Percentiles rank a stretch among this genome's conserved stretches.
phyloP scores from a whole-genome alignment of 2,888 invertebrate species.

The Mamestra brassicae region DNA sequence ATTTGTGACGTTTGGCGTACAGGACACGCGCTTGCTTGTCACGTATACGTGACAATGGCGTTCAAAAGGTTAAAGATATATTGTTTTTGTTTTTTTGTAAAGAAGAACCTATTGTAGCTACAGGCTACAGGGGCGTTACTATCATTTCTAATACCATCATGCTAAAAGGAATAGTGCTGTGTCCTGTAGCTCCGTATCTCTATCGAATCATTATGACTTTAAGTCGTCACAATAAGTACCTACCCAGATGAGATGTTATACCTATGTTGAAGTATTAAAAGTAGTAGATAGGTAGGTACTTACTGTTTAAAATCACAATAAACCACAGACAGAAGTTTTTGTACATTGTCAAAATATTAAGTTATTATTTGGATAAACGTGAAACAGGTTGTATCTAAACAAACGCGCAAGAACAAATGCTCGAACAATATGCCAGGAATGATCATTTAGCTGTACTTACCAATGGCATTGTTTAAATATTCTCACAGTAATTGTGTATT shows the following conservation, averaged over 20 bases:
- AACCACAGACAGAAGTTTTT: slow-evolving; percentile 30
- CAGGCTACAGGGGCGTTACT: too few species aligned
- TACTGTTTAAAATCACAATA: slow-evolving; percentile 52
- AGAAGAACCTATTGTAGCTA: too few species aligned
- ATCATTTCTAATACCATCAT: too few species aligned
- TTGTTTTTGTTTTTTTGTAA: too few species aligned
- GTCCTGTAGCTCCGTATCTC: too few species aligned
- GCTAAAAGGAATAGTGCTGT: too few species aligned
- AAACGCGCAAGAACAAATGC: slow-evolving; percentile 27
- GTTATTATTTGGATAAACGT: slow-evolving; percentile 3
- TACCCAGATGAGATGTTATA: background rate
- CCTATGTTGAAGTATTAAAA: background rate
- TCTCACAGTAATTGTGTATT: slow-evolving; percentile 49
- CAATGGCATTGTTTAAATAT: slow-evolving; percentile 38
- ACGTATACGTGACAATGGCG: too few species aligned
- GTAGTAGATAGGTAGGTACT: slow-evolving; percentile 31
- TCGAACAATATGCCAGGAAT: slow-evolving; percentile 26
- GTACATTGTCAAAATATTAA: slow-evolving; percentile 41
- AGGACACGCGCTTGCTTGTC: too few species aligned
- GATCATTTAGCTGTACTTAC: background rate
- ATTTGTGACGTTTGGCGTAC: too few species aligned
- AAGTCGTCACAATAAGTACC: too few species aligned
- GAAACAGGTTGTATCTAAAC: background rate
- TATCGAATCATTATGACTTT: too few species aligned
- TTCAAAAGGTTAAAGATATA: too few species aligned